Evolutionary conservation across 1,140 invertebrate species (phyloP), one percentile per base, ranked within the genome.

Genomic region (Bombus consobrinus): DNA sequence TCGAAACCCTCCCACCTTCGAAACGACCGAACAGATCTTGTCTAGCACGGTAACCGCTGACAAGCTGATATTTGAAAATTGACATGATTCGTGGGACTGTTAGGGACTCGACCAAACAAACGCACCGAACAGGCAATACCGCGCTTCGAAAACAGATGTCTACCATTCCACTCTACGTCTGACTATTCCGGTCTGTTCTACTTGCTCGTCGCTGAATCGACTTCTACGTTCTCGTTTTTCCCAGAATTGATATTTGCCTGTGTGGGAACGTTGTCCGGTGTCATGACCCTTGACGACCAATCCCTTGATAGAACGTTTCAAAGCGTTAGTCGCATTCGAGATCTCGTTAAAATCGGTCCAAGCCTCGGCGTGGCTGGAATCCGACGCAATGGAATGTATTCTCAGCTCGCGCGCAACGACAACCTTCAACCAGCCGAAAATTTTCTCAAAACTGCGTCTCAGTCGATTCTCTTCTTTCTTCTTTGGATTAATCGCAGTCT

Each of bases 401-500:
- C 75, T 78, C 59, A 18, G 64, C 57, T 74, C 64, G 77, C 39
- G 25, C 47, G 59, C 32, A 53, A 53, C 47, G 5, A 53, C 6
- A 53, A 53, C 18, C 47, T 53, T 53, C 47, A 53, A 53, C 1
- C 18, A 53, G 47, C 22, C 69, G 37, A 32, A 10, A 34, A 47
- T n/a, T 39, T 22, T 22, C 39, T 9, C 59, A 18, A 68, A 28
- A 37, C 34, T 37, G 59, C 73, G 74, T 87, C 88, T 93, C 92
- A 91, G 92, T 94, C 92, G 76, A 91, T 90, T 93, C 88, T 93
- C 89, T 88, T 89, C 81, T 82, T 88, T 90, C 91, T 93, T 95
- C 94, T 95, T 94, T 95, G 94, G 94, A 94, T 94, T 93, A 68
- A 92, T 94, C 88, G 93, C 94, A 95, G 94, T 95, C 94, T 95